Percentiles rank a stretch among this genome's conserved stretches.
Conservation (phyloP, 2,888 invertebrate species). For the Notodonta dromedarius region DNA sequence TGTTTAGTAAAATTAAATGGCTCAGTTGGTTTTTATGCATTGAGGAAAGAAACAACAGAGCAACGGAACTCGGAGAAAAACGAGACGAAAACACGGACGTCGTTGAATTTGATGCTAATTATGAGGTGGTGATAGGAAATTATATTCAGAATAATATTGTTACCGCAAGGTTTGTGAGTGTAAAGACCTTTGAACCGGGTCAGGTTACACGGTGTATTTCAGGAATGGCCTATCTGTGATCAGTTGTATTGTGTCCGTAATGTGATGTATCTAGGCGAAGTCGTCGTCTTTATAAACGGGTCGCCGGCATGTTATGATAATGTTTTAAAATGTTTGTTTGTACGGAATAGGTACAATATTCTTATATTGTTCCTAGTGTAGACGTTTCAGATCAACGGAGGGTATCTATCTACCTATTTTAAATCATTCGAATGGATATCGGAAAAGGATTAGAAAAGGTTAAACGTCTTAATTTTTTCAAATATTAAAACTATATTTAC, state of each 20-base stretch:
- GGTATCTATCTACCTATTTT: no score
- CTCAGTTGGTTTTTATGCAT: conserved; percentile 10
- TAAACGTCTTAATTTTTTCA: no score
- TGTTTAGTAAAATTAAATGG: conserved; percentile 11
- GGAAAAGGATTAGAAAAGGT: no score
- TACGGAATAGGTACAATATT: background rate
- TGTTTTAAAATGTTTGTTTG: conserved; percentile 2
- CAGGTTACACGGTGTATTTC: conserved; percentile 24
- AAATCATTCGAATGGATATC: no score
- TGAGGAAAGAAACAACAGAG: conserved; percentile 8
- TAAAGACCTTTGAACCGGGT: conserved; percentile 29
- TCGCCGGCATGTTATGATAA: conserved; percentile 49
- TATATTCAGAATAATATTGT: conserved; percentile 20
- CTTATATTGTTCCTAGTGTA: no score
- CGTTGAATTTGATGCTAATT: conserved; percentile 8
- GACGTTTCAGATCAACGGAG: no score
- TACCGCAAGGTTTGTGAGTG: conserved; percentile 17
- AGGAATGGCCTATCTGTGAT: conserved; percentile 50
- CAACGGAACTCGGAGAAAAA: conserved; percentile 7
- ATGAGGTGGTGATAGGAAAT: conserved; percentile 5
- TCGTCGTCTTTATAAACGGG: conserved; percentile 51
- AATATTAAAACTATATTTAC: no score
- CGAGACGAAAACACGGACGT: background rate
- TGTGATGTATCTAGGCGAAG: conserved; percentile 69
- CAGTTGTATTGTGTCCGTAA: conserved; percentile 57